phyloP scores from a whole-genome alignment of 2,888 invertebrate species.

The Sturmia bella region DNA sequence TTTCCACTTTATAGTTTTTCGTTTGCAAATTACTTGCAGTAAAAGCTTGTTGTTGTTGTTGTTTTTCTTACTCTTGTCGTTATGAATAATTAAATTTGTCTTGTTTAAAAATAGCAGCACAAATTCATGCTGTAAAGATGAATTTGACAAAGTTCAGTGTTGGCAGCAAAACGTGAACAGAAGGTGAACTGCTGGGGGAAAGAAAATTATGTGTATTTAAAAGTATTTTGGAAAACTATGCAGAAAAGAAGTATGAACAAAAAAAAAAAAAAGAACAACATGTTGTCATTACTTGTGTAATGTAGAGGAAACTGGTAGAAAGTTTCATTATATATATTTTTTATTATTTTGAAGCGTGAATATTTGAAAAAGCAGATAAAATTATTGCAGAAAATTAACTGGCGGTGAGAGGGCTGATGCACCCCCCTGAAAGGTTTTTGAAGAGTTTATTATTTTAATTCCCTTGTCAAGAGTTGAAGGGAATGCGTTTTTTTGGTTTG shows the following conservation, averaged over 20 bases:
- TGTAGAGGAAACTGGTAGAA: constrained; percentile 34
- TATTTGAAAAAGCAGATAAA: background rate
- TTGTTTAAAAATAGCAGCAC: constrained; percentile 51
- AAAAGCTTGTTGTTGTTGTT: constrained; percentile 44
- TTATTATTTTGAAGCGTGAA: background rate
- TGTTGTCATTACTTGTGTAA: constrained; percentile 34
- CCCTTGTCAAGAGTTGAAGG: no score
- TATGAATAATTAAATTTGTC: constrained; percentile 69
- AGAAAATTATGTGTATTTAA: background rate
- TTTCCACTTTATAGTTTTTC: background rate
- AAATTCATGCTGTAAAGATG: constrained; percentile 2
- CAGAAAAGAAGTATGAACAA: no score
- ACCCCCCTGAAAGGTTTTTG: background rate
- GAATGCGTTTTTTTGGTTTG: no score
- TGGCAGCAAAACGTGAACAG: background rate
- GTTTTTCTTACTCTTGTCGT: constrained; percentile 36
- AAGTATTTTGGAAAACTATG: constrained; percentile 21
- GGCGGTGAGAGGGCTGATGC: background rate
- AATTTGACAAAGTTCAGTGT: constrained; percentile 36
- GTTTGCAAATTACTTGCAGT: constrained; percentile 23
- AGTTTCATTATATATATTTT: background rate
- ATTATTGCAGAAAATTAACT: constrained; percentile 24
- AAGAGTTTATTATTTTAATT: background rate
- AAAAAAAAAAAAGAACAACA: background rate
- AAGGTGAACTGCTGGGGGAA: background rate